phyloP scores from a whole-genome alignment of 2,113 vertebrate species.

The Lycaon pictus region DNA sequence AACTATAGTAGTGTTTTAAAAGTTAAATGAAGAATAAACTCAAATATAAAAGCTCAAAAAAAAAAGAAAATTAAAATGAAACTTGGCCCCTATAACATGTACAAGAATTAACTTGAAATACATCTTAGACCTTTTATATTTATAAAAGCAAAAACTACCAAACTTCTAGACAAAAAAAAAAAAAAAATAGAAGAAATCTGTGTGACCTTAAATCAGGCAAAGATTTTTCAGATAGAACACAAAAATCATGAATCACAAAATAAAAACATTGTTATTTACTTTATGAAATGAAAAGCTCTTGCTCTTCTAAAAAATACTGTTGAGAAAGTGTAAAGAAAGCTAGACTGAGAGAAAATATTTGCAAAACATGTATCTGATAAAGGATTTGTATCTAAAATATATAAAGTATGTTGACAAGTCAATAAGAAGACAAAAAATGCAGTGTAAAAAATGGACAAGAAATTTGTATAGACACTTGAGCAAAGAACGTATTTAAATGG shows the following conservation, averaged over 20 bases:
- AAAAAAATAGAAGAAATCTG: background rate
- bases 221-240: background rate
- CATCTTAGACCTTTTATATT: background rate
- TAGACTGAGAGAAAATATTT: slow-evolving; percentile 1
- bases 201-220: background rate
- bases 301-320: background rate
- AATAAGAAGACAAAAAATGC: background rate
- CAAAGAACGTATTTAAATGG: background rate
- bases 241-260: background rate
- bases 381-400: background rate
- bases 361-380: background rate
- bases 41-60: too few relatives aligned
- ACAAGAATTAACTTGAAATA: background rate
- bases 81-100: background rate
- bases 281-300: slow-evolving; percentile 42
- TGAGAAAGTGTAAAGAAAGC: background rate
- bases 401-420: background rate
- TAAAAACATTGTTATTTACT: background rate
- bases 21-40: too few relatives aligned
- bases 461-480: background rate
- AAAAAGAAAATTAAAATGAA: background rate
- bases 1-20: too few relatives aligned
- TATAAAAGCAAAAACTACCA: background rate
- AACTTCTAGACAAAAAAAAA: background rate
- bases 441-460: background rate